Percentiles rank a stretch among this genome's conserved stretches.
Evolutionary conservation across 2,797 vertebrate genomes (phyloP).

Genomic region (Rhinichthys osculus): DNA sequence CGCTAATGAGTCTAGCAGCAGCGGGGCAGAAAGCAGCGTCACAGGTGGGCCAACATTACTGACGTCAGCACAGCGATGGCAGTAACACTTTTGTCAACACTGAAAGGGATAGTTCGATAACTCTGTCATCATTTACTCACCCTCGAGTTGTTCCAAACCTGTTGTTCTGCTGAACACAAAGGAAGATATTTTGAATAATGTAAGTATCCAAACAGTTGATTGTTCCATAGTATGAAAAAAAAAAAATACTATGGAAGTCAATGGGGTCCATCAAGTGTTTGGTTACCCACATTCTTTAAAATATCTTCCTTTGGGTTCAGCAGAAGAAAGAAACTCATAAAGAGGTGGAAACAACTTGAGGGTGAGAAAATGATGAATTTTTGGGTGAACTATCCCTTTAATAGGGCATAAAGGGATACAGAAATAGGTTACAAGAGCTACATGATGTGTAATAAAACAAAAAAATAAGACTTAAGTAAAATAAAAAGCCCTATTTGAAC

Average conservation of each 20-base stretch:
- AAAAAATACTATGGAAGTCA: too few species aligned
- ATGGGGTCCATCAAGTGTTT: too few species aligned
- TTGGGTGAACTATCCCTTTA: background rate
- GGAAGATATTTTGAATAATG: too few species aligned
- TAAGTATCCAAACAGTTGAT: too few species aligned
- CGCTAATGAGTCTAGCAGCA: slow-evolving; percentile 46
- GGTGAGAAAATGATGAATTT: background rate
- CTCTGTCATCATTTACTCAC: too few species aligned
- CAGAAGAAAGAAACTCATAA: too few species aligned
- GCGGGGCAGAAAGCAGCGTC: slow-evolving; percentile 41
- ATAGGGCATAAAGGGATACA: background rate
- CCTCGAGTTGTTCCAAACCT: too few species aligned
- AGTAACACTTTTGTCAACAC: background rate
- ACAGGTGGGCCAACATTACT: slow-evolving; percentile 53
- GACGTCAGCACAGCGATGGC: background rate
- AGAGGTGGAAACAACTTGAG: background rate
- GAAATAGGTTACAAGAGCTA: background rate
- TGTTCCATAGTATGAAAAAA: too few species aligned
- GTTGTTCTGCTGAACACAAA: too few species aligned
- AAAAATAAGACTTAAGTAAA: background rate
- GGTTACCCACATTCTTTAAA: too few species aligned
- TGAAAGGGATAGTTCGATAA: background rate
- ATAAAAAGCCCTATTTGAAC: too few species aligned
- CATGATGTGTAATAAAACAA: background rate
- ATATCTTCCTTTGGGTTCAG: too few species aligned